These are phyloP conservation scores for Harpegnathos saltator DNA, from an alignment of 1,140 invertebrate genomes.

Conservation along the genomic window DNA sequence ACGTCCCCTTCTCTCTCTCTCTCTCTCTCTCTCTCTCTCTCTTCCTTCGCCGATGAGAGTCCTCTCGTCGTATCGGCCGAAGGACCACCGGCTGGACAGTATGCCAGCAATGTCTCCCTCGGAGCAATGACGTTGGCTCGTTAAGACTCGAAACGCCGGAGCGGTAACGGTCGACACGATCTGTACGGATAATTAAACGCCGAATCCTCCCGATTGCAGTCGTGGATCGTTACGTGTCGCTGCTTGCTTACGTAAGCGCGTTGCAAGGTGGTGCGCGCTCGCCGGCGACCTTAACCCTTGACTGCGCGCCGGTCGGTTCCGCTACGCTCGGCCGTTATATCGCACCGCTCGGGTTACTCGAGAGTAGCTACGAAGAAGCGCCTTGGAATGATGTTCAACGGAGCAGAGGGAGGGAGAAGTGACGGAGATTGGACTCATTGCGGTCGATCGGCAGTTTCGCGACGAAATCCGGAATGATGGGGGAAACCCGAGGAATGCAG, in stretches of 20 bases:
- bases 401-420: background rate
- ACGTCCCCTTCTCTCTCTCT: slow-evolving; percentile 32
- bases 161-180: slow-evolving; percentile 64
- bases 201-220: slow-evolving; percentile 29
- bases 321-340: background rate
- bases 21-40: too few relatives aligned
- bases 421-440: background rate
- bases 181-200: slow-evolving; percentile 72
- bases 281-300: slow-evolving; percentile 7
- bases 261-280: slow-evolving; percentile 52
- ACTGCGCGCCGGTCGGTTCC: background rate
- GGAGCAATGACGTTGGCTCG: slow-evolving; percentile 68
- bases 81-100: slow-evolving; percentile 74
- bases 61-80: slow-evolving; percentile 15
- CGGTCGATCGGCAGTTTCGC: background rate
- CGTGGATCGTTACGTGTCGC: slow-evolving; percentile 38
- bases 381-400: background rate
- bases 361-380: background rate
- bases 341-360: background rate
- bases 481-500: slow-evolving; percentile 18
- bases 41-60: slow-evolving; percentile 54
- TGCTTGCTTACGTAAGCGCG: slow-evolving; percentile 62
- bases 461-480: slow-evolving; percentile 27
- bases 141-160: slow-evolving; percentile 70
- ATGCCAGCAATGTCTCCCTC: slow-evolving; percentile 71